Evolutionary conservation across 2,888 invertebrate species (phyloP), one percentile per base, ranked within the genome.

Genomic region (Deilephila elpenor): DNA sequence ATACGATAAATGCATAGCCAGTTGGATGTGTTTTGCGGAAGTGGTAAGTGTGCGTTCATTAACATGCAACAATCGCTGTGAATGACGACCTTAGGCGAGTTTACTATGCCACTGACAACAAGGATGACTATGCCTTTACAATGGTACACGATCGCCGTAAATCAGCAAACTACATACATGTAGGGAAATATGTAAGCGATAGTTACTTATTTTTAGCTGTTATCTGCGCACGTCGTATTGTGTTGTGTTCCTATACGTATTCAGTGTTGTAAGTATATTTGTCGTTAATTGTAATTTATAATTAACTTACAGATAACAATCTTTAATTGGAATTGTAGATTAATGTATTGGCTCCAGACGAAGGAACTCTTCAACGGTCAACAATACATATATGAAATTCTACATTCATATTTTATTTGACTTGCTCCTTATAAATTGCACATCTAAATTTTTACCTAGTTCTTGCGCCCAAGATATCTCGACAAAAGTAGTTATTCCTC

Each of bases 11-110:
- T 71, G 71, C 59, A 70, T 34, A 67, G 53, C 29, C 61, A 25
- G 67, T 53, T 80, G 77, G 80, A 81, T 77, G 75, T 78, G 77
- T 78, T 77, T 78, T 80, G 78, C 84, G 84, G 84, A 84, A 84
- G 80, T 76, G 59, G 61, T 37, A 59, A 61, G 71, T 73, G 71
- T 74, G 56, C 60, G 73, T 75, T 80, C 77, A 84, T 84, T 83
- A 77, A 73, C 76, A 84, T 84, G 80, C 84, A 77, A 59, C 70
- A 71, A 37, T 51, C 59, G 76, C 60, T 61, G 60, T 81, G 75
- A 77, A 70, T 82, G 80, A 80, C 78, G 78, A 78, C 84, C 84
- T 84, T 83, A 75, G 59, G 73, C 73, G 62, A 75, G 78, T 78
- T 80, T 80, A 80, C 83, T 78, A 78, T 81, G 81, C 79, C 72